Evolutionary conservation across 2,888 invertebrate genomes (phyloP), one percentile per base, ranked within the genome.

Genomic region (Andrena flavipes): DNA sequence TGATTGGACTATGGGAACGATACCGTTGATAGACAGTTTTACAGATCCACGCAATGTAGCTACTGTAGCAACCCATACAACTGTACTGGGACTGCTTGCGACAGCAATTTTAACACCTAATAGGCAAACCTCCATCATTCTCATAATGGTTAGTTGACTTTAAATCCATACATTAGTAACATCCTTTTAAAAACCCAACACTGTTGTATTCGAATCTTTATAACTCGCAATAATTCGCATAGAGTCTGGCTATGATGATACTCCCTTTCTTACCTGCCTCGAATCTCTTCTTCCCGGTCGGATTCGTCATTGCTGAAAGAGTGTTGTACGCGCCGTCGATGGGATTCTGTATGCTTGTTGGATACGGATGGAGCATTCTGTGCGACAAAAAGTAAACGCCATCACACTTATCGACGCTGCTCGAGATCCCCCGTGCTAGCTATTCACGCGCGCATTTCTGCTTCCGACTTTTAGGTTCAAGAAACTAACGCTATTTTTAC

Each of bases 1-100:
- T 94, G 99, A 99, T 95, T 99, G 99, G 99, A 99, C 99, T 63
- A 99, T 99, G 99, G 99, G 98, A 71, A 98, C 98, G 7, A 97
- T 99, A 76, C 97, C 98, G 0, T 94, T 99, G 74, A 95, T 99
- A 64, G 96, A 96, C 88, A 96, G 97, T 51, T 95, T 98, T 93
- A 92, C 95, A 5, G 99, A 99, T 94, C 94, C 95, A 0, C 95
- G 99, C 59, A 99, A 99, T 94, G 86, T 98, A 64, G 96, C 96
- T 20, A 99, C 98, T 0, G 67, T 98, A 30, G 94, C 95, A 0
- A 95, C 97, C 56, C 97, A 97, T 89, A 93, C 95, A 0, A 95
- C 95, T 48, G 94, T 97, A 35, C 92, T 96, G 49, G 95, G 95
- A 23, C 95, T 96, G 4, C 94, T 96, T 8, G 93, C 95, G 20